These are phyloP conservation scores for Catharus ustulatus DNA, from an alignment of 2,797 vertebrate species.

Conservation along the genomic window DNA sequence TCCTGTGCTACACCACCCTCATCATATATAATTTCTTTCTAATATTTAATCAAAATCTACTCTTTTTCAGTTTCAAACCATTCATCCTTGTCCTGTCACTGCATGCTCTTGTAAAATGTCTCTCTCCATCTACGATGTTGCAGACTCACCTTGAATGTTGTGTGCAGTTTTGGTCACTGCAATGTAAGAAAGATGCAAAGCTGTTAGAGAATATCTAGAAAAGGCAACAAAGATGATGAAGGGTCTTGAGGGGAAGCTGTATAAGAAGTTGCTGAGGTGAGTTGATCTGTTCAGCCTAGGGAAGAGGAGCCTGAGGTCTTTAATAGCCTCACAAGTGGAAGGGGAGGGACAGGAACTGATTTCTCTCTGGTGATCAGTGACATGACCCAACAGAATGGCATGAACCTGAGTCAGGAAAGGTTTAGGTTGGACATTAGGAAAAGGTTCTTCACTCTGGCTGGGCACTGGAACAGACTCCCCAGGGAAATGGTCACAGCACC, in stretches of 20 bases:
- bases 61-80: neutral
- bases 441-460: neutral
- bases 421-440: neutral
- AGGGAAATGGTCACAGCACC: neutral
- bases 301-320: neutral
- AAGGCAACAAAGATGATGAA: too few relatives aligned
- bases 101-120: neutral
- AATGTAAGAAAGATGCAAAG: neutral
- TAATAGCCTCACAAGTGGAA: neutral
- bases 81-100: neutral
- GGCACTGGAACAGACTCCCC: neutral
- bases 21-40: neutral
- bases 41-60: neutral
- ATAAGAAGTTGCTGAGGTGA: neutral
- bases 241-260: neutral
- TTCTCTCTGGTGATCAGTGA: neutral
- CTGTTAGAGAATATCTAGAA: neutral
- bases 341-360: neutral
- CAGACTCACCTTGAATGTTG: neutral
- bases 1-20: neutral
- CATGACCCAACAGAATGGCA: neutral
- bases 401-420: neutral
- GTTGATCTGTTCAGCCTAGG: neutral
- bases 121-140: rapidly evolving
- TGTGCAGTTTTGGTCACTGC: neutral